Percentiles rank a stretch among this genome's conserved stretches.
phyloP scores from a whole-genome alignment of 2,113 vertebrate species.

The Neogale vison region DNA sequence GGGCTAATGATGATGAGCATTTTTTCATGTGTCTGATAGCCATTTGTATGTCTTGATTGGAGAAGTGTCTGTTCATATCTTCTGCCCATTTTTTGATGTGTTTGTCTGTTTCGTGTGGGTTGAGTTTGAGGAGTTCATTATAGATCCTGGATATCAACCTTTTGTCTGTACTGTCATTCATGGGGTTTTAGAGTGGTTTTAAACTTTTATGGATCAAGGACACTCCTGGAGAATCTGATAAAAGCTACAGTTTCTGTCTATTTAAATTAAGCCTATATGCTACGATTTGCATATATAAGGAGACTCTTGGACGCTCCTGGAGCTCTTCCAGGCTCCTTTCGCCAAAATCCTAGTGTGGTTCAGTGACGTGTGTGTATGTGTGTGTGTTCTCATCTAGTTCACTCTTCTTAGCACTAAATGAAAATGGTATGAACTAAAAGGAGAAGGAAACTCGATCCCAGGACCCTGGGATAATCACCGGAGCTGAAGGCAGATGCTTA shows the following conservation, averaged over 20 bases:
- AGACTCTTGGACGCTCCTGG: not conserved
- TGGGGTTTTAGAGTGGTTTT: not conserved
- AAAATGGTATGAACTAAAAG: not conserved
- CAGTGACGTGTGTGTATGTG: not conserved
- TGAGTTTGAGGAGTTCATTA: too few relatives aligned
- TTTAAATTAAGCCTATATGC: not conserved
- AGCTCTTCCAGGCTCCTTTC: not conserved
- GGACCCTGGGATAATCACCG: too few relatives aligned
- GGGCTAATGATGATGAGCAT: too few relatives aligned
- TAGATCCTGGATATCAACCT: too few relatives aligned
- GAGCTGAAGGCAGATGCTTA: too few relatives aligned
- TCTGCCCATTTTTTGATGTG: too few relatives aligned
- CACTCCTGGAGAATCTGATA: not conserved
- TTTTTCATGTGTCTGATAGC: too few relatives aligned
- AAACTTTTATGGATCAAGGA: not conserved
- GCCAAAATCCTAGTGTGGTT: not conserved
- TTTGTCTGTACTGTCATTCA: too few relatives aligned
- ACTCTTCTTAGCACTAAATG: not conserved
- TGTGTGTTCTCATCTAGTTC: not conserved
- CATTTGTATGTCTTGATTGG: too few relatives aligned
- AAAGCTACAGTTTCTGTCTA: not conserved
- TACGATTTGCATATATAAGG: not conserved
- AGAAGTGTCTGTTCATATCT: too few relatives aligned
- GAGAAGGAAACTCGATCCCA: not conserved
- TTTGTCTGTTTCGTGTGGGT: too few relatives aligned